Conservation (phyloP, 2,797 vertebrate species). For the Thripadectes ignobilis region DNA sequence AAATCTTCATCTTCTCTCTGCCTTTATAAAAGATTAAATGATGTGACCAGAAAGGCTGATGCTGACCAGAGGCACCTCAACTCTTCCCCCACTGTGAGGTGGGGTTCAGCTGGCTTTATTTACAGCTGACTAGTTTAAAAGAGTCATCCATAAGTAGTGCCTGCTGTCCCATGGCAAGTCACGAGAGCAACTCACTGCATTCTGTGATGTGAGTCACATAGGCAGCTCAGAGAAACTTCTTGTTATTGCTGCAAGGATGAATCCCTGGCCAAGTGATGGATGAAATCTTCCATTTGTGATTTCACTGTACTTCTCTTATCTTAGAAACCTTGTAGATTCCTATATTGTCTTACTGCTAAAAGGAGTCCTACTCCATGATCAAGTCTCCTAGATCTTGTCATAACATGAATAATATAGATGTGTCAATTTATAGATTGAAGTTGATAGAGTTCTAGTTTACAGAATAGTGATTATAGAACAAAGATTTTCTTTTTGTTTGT, state of each 20-base stretch:
- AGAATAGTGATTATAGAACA: neutral
- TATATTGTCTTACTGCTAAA: neutral
- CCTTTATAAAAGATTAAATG: neutral
- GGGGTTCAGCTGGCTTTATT: neutral
- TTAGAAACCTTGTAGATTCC: neutral
- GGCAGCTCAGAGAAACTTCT: neutral
- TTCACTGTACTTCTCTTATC: neutral
- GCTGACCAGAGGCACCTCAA: neutral
- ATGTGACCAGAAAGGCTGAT: neutral
- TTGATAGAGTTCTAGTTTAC: neutral
- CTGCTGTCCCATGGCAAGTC: neutral
- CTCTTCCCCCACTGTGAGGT: neutral
- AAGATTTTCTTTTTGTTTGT: neutral
- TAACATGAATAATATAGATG: neutral
- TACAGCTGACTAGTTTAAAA: neutral
- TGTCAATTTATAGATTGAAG: neutral
- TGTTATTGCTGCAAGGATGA: neutral
- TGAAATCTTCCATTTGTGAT: neutral
- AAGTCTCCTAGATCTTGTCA: neutral
- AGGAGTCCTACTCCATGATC: neutral
- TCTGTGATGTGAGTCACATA: neutral
- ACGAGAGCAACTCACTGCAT: accelerated
- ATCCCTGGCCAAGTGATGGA: neutral
- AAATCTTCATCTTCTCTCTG: neutral
- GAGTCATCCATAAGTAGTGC: accelerated